Evolutionary conservation across 1,140 invertebrate species (phyloP).

Genomic region (Marisa cornuarietis): DNA sequence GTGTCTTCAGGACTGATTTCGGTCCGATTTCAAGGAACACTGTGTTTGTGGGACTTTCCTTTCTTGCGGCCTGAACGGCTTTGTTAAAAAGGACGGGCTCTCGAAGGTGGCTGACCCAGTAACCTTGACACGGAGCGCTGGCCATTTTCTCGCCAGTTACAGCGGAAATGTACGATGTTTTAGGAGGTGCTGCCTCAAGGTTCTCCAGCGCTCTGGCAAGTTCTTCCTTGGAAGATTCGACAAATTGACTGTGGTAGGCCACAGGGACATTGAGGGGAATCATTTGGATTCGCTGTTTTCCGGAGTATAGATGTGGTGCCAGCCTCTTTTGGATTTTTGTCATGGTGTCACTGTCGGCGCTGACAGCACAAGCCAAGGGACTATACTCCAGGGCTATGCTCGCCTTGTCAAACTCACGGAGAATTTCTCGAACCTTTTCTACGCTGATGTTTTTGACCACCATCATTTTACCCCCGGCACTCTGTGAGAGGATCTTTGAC

Average conservation of each 20-base stretch:
- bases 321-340: slow-evolving; percentile 11
- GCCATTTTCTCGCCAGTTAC: slow-evolving; percentile 32
- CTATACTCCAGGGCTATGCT: slow-evolving; percentile 49
- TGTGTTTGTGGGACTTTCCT: slow-evolving; percentile 17
- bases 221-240: slow-evolving; percentile 17
- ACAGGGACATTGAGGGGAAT: slow-evolving; percentile 28
- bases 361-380: slow-evolving; percentile 41
- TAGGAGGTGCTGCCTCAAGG: slow-evolving; percentile 19
- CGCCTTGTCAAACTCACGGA: slow-evolving; percentile 17
- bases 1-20: slow-evolving; percentile 36
- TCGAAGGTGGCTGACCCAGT: slow-evolving; percentile 42
- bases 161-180: slow-evolving; percentile 33
- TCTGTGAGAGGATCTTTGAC: slow-evolving; percentile 31
- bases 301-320: background rate
- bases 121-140: slow-evolving; percentile 5
- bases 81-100: slow-evolving; percentile 36
- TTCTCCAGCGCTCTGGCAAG: slow-evolving; percentile 10
- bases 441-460: slow-evolving; percentile 37
- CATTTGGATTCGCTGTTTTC: slow-evolving; percentile 12
- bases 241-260: slow-evolving; percentile 45
- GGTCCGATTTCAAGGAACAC: slow-evolving; percentile 51
- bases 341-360: slow-evolving; percentile 38
- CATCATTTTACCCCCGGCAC: slow-evolving; percentile 43
- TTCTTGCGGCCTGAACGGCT: slow-evolving; percentile 24
- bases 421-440: slow-evolving; percentile 25